phyloP scores from a whole-genome alignment of 2,797 vertebrate genomes.

The Hybognathus amarus region DNA sequence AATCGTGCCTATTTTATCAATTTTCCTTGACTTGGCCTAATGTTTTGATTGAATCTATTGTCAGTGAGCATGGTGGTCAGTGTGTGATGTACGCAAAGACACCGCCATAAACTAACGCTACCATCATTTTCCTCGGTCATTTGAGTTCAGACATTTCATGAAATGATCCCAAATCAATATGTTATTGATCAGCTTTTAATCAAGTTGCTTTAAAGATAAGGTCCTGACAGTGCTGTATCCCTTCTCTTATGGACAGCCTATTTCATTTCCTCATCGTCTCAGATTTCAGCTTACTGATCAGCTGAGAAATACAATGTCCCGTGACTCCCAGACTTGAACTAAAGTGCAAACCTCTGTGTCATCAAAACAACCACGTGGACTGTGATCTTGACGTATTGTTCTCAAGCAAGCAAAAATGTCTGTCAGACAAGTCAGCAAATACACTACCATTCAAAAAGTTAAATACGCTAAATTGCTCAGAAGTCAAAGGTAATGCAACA shows the following conservation, averaged over 20 bases:
- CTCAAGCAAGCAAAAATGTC: background rate
- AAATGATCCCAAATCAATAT: background rate
- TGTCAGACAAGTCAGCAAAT: background rate
- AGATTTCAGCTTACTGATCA: constrained; percentile 25
- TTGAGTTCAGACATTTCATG: background rate
- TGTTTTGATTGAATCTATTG: background rate
- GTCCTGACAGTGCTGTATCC: background rate
- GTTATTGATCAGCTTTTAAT: background rate
- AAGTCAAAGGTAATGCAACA: background rate
- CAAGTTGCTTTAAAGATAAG: background rate
- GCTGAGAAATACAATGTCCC: constrained; percentile 17
- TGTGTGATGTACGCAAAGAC: background rate
- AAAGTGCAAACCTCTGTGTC: background rate
- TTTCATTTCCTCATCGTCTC: constrained; percentile 35
- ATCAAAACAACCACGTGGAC: background rate
- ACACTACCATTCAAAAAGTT: background rate
- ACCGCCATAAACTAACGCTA: background rate
- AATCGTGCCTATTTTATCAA: background rate
- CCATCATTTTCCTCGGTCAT: background rate
- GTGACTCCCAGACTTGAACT: constrained; percentile 16
- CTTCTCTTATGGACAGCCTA: background rate
- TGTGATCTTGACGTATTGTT: background rate
- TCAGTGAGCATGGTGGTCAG: background rate
- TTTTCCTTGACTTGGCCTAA: background rate
- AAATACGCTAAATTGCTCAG: background rate